A percentile compares a stretch with the other conserved stretches of the same genome.
phyloP scores from a whole-genome alignment of 1,140 invertebrate species.

The Lasioglossum baleicum region DNA sequence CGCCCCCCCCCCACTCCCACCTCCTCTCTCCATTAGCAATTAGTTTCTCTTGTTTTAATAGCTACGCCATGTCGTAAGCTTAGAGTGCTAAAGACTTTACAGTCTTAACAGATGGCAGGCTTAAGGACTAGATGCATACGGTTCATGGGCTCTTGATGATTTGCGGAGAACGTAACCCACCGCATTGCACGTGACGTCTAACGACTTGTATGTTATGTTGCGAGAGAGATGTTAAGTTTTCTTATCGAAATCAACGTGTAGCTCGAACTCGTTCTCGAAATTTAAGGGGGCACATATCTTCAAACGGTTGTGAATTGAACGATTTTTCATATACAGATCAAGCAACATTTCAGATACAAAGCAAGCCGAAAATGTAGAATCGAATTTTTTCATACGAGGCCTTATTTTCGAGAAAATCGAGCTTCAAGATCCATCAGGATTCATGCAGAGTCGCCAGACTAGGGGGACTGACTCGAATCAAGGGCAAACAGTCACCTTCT shows the following conservation, averaged over 20 bases:
- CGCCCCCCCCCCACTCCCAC: no score
- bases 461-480: no score
- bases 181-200: background rate
- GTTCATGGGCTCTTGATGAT: background rate
- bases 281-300: no score
- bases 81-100: constrained; percentile 3
- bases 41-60: constrained; percentile 6
- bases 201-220: background rate
- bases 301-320: no score
- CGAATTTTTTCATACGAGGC: no score
- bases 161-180: background rate
- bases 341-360: no score
- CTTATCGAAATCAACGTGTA: background rate
- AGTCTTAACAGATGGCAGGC: constrained; percentile 5
- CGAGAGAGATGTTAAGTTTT: background rate
- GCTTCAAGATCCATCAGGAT: no score
- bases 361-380: no score
- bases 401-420: no score
- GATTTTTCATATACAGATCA: no score
- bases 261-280: background rate
- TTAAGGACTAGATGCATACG: background rate
- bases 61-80: background rate
- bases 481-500: no score
- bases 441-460: no score
- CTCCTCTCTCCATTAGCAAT: background rate